Evolutionary conservation across 2,888 invertebrate genomes (phyloP), one percentile per base, ranked within the genome.

Genomic region (Dioctria rufipes): DNA sequence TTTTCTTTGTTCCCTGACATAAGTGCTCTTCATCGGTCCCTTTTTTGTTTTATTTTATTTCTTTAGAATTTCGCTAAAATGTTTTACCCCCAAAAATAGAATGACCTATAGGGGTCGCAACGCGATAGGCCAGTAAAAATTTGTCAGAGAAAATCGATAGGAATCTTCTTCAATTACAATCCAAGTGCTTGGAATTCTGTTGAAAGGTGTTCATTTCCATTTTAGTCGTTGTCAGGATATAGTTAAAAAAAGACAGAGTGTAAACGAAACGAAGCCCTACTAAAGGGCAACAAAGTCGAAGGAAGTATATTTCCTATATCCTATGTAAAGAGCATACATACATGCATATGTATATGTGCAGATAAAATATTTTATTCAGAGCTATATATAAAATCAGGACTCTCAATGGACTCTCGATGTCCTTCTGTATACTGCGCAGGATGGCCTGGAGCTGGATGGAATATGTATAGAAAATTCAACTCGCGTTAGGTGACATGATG

Each of bases 101-200:
- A 25, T 25, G 25, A 25, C 25, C 25, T 25, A 25, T 25, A 25
- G 25, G 25, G 25, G 25, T 25, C 25, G 25, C 25, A 2, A 25
- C 25, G 25, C 1, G 25, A 25, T 25, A 25, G 25, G 25, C 25
- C 25, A 25, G 25, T 25, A 25, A 25, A 25, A 25, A 25, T 65
- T 65, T 42, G 65, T 65, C 42, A 65, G 8, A 3, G 65, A 65
- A 65, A 65, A 65, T 65, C 65, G 65, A 65, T 65, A 65, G 65
- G 40, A 9, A 40, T 40, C 40, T 65, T 65, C 65, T 65, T 42
- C 40, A 65, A 42, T 63, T 63, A 63, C 37, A 63, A 40, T 63
- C 39, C 25, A 9, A 63, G 63, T 65, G 25, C 25, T 25, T 65
- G 39, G 9, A 65, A 42, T 42, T 65, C 42, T 42, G 42, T 42